These are phyloP conservation scores for Lingula anatina DNA, from an alignment of 2,888 invertebrate genomes.

Conservation along the genomic window DNA sequence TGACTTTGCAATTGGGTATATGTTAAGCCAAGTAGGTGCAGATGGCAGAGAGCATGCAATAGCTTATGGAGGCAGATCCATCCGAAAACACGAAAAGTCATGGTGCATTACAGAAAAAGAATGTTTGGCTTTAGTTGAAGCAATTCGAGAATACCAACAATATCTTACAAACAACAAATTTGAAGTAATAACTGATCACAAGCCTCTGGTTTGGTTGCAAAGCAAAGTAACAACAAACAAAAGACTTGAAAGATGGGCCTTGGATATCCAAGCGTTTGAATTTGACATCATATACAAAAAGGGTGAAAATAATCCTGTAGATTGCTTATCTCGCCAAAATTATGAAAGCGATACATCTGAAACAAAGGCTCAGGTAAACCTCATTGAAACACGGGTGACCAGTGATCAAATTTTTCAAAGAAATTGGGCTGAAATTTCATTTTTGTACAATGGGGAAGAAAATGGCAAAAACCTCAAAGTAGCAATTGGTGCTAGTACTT, in stretches of 20 bases:
- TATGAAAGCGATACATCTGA: no score
- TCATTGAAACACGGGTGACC: no score
- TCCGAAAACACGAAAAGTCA: slow-evolving; percentile 6
- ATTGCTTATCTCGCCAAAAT: no score
- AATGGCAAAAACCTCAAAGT: no score
- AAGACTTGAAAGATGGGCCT: slow-evolving; percentile 8
- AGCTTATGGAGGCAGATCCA: slow-evolving; percentile 10
- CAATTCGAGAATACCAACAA: slow-evolving; percentile 8
- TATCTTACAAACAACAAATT: slow-evolving; percentile 12
- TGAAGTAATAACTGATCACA: slow-evolving; percentile 14
- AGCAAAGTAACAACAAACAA: slow-evolving; percentile 8
- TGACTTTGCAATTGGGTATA: slow-evolving; percentile 10
- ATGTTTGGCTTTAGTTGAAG: slow-evolving; percentile 12
- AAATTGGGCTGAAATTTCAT: no score
- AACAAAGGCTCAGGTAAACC: no score
- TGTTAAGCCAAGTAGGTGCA: slow-evolving; percentile 14
- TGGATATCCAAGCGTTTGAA: slow-evolving; percentile 12
- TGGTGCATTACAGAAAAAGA: slow-evolving; percentile 11
- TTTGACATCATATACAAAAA: no score
- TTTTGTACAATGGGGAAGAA: no score
- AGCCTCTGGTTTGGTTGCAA: slow-evolving; percentile 9
- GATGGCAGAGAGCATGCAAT: slow-evolving; percentile 13
- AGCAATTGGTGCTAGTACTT: no score
- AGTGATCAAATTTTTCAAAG: no score
- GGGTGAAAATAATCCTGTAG: no score